These are phyloP conservation scores for Oceanodroma tethys DNA, from an alignment of 2,113 vertebrate species.

Conservation along the genomic window DNA sequence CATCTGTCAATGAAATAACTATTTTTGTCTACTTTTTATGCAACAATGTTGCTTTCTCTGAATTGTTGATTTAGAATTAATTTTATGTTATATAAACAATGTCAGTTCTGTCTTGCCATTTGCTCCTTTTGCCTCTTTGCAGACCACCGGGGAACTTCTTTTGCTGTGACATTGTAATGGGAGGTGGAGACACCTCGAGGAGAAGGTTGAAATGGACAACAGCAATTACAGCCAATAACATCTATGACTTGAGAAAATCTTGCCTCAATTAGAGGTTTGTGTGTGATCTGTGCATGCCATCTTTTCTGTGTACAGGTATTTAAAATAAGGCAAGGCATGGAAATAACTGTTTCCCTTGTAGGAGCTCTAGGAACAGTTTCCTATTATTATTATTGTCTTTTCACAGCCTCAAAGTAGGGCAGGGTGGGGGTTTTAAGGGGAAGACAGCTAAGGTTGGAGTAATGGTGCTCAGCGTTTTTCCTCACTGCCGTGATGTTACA, in stretches of 20 bases:
- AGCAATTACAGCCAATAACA: background rate
- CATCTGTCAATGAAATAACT: background rate
- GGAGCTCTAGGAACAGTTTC: background rate
- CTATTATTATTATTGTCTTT: background rate
- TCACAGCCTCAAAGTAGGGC: background rate
- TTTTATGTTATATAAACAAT: background rate
- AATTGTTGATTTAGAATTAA: background rate
- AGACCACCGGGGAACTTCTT: background rate
- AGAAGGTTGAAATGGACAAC: background rate
- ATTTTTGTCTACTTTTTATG: background rate
- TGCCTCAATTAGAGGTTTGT: background rate
- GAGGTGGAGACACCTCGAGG: constrained; percentile 33
- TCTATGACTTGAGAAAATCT: background rate
- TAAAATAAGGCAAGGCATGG: background rate
- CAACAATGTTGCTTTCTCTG: background rate
- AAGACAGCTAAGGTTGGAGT: background rate
- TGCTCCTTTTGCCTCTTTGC: background rate
- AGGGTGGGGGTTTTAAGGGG: background rate
- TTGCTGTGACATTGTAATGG: background rate
- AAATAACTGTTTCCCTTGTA: background rate
- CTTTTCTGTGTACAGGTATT: background rate
- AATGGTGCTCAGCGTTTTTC: background rate
- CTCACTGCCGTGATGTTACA: background rate
- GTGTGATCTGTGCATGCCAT: background rate
- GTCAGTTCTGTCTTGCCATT: background rate